Evolutionary conservation across 2,113 vertebrate genomes (phyloP), one percentile per base, ranked within the genome.

Genomic region (Rousettus leschenaultii): DNA sequence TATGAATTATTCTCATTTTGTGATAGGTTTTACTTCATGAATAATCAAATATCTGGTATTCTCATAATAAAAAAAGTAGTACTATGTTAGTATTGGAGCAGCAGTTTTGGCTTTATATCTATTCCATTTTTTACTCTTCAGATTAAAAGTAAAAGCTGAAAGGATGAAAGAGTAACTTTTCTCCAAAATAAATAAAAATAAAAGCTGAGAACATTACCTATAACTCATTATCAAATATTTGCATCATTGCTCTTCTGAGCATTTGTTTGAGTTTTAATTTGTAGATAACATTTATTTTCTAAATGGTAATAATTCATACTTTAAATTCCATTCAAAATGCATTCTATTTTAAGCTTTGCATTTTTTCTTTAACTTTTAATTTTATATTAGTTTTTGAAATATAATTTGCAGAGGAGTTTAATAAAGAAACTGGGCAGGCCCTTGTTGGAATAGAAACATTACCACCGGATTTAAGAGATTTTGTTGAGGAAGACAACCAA

Each of bases 391-490:
- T 96, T 94, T 97, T 70, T 91, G 0, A 48, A 61, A 97, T 97
- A 11, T 95, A 30, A 94, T 96, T 97, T 95, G 2, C 98, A 99
- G 99, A 99, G 94, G 99, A 99, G 85, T 99, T 99, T 94, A 99
- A 99, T 97, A 99, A 99, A 94, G 99, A 99, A 98, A 99, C 99
- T 0, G 99, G 99, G 2, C 99, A 99, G 98, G 97, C 99, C 33
- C 98, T 99, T 97, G 98, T 99, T 71, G 99, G 99, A 94, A 98
- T 99, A 98, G 99, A 99, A 98, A 99, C 99, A 0, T 97, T 99
- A 3, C 99, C 99, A 33, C 98, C 99, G 2, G 99, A 99, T 97
- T 98, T 99, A 97, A 99, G 99, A 98, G 99, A 99, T 83, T 99
- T 99, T 0, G 99, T 99, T 92, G 99, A 99, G 92, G 99, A 99